Conservation (phyloP, 2,113 vertebrate genomes). For the Caranx ignobilis region DNA sequence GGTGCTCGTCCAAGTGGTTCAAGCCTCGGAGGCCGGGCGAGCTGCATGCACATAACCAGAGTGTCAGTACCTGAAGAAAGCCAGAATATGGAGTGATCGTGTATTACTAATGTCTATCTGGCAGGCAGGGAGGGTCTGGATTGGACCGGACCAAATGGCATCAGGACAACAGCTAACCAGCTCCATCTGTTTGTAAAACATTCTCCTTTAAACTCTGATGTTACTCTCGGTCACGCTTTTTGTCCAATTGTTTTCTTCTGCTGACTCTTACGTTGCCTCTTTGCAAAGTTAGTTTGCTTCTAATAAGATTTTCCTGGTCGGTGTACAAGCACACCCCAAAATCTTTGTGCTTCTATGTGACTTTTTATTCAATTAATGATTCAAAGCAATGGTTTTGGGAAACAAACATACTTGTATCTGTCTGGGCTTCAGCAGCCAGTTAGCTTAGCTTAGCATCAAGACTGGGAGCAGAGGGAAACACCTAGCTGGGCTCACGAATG, state of each 20-base stretch:
- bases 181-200: constrained; percentile 57
- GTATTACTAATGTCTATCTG: constrained; percentile 61
- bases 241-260: background rate
- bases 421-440: background rate
- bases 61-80: constrained; percentile 37
- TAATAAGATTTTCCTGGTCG: constrained; percentile 17
- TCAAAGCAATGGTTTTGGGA: background rate
- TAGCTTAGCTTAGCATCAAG: constrained; percentile 1
- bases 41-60: constrained; percentile 4
- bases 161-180: constrained; percentile 43
- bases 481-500: background rate
- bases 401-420: background rate
- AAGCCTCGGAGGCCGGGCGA: constrained; percentile 21
- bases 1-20: constrained; percentile 46
- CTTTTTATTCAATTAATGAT: background rate
- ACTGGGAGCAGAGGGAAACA: background rate
- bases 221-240: constrained; percentile 1
- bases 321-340: background rate
- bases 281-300: background rate
- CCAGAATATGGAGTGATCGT: constrained; percentile 51
- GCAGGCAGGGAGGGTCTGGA: constrained; percentile 43
- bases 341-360: background rate
- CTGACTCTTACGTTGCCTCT: background rate
- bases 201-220: background rate
- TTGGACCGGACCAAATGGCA: constrained; percentile 30